These are phyloP conservation scores for Ranitomeya variabilis DNA, from an alignment of 2,113 vertebrate genomes.

Conservation along the genomic window DNA sequence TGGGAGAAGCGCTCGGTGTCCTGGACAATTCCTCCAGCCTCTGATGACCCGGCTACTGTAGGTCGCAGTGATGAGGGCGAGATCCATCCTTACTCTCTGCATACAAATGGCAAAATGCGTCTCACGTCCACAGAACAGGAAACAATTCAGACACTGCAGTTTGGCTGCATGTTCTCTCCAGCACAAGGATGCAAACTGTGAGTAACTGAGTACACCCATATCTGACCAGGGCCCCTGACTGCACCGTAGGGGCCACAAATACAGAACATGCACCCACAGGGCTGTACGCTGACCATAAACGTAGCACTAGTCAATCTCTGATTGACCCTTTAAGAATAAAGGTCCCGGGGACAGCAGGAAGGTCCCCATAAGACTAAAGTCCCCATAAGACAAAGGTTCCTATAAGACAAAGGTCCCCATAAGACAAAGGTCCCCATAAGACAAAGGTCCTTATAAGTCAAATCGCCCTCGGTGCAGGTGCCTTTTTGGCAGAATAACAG, in stretches of 20 bases:
- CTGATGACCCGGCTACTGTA: not conserved
- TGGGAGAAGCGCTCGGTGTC: not conserved
- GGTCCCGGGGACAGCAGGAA: not conserved
- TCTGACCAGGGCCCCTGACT: not conserved
- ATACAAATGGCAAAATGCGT: slow-evolving; percentile 19
- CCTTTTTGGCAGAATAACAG: too few relatives aligned
- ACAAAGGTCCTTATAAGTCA: too few relatives aligned
- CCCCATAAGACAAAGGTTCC: too few relatives aligned
- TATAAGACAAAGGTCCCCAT: too few relatives aligned
- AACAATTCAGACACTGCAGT: slow-evolving; percentile 38
- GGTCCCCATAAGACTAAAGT: too few relatives aligned
- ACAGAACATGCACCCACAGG: not conserved
- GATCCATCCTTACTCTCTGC: not conserved
- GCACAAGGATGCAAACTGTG: slow-evolving; percentile 42
- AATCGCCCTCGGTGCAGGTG: too few relatives aligned
- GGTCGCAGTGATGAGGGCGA: not conserved
- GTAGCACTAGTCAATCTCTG: not conserved
- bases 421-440: too few relatives aligned
- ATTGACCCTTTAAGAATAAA: not conserved
- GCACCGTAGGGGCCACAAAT: not conserved
- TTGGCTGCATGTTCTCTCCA: slow-evolving; percentile 39
- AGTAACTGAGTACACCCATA: not conserved
- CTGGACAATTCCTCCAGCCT: not conserved
- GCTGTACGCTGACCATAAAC: not conserved
- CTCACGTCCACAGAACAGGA: not conserved